Base-by-base conservation (phyloP, 2,113 vertebrate genomes). In the Paracanthobrama guichenoti region DNA sequence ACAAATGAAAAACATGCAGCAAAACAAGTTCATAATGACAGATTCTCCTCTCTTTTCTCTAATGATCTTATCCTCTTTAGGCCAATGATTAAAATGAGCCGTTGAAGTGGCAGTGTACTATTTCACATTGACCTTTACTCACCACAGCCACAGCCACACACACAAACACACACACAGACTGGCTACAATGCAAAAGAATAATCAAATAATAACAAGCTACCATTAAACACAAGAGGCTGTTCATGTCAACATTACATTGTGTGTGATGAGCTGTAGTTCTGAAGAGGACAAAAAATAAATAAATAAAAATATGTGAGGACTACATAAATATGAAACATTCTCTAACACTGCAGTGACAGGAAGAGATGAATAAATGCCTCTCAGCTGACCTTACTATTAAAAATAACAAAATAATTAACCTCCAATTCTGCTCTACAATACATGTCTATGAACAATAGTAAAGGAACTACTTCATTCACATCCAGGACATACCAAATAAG, bases 41-140 rank as follows among this genome's bases (percentile, higher is more conserved):
- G 42, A 74, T 81, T 60, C 71, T 67, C 22, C 16, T 87, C 24
- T 18, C 64, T 77, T 67, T 81, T 81, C 55, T 77, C 50, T 66
- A 77, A 69, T 77, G 79, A 82, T 71, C 39, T 66, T 48, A 77
- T 26, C 7, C 76, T 81, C 60, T 59, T 42, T 20, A 67, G 64
- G 26, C 59, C 59, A 62, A 66, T 71, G 76, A 84, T 84, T 75
- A 84, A 80, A 87, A 84, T 60, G 60, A 84, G 59, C 48, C 55
- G 16, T 39, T 81, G 82, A 84, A 87, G 60, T 84, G 82, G 72
- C 71, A 78, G 62, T 64, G 72, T 39, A 39, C n/a, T 81, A 76
- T 87, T 81, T 84, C 71, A 81, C 78, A 71, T 44, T 87, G 82
- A 87, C 86, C 82, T 77, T 84, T 81, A 84, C 69, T 81, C 26